Evolutionary conservation across 1,140 invertebrate genomes (phyloP).

Genomic region (Hestina assimilis): DNA sequence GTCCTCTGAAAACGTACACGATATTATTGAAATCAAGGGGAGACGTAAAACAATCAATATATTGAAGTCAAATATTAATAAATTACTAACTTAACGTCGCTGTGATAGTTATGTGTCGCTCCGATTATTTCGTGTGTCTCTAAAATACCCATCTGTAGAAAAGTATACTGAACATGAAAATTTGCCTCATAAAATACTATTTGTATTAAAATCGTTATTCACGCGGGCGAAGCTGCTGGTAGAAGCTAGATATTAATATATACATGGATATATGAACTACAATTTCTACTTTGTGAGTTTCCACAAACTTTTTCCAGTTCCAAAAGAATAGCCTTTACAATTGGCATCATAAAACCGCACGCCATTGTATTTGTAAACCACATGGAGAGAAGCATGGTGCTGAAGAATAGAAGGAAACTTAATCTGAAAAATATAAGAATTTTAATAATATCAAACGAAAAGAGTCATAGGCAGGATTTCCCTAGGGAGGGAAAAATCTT

Average conservation of each 20-base stretch:
- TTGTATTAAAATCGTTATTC: too few species aligned
- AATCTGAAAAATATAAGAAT: constrained; percentile 69
- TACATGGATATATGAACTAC: background rate
- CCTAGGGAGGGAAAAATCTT: too few species aligned
- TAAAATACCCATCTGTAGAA: constrained; percentile 52
- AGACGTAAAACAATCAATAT: too few species aligned
- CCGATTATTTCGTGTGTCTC: constrained; percentile 38
- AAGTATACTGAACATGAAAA: background rate
- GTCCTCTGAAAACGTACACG: constrained; percentile 45
- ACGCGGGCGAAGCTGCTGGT: background rate
- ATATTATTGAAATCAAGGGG: too few species aligned
- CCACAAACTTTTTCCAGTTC: constrained; percentile 81
- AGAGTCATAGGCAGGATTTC: too few species aligned
- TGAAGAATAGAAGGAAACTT: constrained; percentile 84
- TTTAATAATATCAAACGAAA: too few species aligned
- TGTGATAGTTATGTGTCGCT: background rate
- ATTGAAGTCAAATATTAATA: too few species aligned
- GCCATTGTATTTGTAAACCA: constrained; percentile 88
- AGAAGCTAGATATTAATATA: background rate
- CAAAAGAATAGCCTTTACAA: constrained; percentile 84
- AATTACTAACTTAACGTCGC: background rate
- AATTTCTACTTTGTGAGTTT: background rate
- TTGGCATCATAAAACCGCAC: constrained; percentile 88
- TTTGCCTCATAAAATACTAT: too few species aligned
- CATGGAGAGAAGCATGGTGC: constrained; percentile 87